A percentile compares a stretch with the other conserved stretches of the same genome.
Evolutionary conservation across 2,888 invertebrate species (phyloP).

Genomic region (Phymatocera aterrima): DNA sequence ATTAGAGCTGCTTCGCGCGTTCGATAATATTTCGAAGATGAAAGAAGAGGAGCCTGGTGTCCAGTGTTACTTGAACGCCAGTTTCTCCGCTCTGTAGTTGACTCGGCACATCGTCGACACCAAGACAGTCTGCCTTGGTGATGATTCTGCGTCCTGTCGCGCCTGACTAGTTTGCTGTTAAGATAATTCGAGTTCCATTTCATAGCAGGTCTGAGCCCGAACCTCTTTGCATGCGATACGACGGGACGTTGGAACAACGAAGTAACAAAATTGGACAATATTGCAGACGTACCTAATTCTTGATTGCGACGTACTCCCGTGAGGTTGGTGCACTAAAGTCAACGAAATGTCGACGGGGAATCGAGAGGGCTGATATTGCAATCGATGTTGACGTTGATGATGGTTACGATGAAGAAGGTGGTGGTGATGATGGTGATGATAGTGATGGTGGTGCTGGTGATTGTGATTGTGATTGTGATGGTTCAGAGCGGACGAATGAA

Average conservation of each 20-base stretch:
- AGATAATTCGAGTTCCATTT: neutral
- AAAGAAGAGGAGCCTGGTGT: constrained; percentile 4
- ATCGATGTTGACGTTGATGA: constrained; percentile 11
- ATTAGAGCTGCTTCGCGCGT: constrained; percentile 39
- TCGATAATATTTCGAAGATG: constrained; percentile 25
- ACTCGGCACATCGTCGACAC: constrained; percentile 43
- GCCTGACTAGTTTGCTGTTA: constrained; percentile 38
- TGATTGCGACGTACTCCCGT: constrained; percentile 17
- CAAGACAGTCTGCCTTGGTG: constrained; percentile 19
- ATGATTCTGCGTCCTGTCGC: constrained; percentile 29
- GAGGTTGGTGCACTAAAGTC: constrained; percentile 12
- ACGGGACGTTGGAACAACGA: neutral
- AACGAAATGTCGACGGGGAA: constrained; percentile 37
- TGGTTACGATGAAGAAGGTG: constrained; percentile 27
- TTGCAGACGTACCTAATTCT: constrained; percentile 12
- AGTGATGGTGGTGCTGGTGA: constrained; percentile 27
- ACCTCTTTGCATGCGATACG: no score
- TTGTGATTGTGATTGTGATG: constrained; percentile 13
- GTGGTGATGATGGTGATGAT: constrained; percentile 15
- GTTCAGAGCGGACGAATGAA: constrained; percentile 22
- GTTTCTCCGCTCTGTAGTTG: constrained; percentile 37
- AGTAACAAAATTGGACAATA: neutral
- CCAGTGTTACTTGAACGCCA: constrained; percentile 35
- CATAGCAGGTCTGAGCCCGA: neutral
- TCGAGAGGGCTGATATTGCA: constrained; percentile 13